Conservation (phyloP, 2,888 invertebrate genomes). For the Anoplius nigerrimus region DNA sequence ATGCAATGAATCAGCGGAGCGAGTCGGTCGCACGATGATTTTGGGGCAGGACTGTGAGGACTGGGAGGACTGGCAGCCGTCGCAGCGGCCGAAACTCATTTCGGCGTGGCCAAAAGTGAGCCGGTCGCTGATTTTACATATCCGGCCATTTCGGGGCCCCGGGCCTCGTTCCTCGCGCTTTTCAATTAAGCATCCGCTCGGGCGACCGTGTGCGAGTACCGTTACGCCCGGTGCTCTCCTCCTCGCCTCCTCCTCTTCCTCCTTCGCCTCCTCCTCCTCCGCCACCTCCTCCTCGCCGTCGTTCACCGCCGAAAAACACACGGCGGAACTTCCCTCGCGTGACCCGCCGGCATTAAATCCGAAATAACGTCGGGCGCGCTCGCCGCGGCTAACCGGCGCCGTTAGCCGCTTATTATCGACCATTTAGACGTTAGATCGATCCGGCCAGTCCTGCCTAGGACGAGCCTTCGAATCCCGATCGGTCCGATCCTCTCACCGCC, state of each 20-base stretch:
- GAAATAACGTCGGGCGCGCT: conserved; percentile 52
- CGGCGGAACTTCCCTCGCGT: conserved; percentile 49
- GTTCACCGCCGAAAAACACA: conserved; percentile 15
- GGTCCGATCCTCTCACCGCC: too few relatives aligned
- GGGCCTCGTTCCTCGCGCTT: conserved; percentile 10
- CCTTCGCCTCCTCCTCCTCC: neutral
- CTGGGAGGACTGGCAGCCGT: conserved; percentile 23
- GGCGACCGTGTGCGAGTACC: conserved; percentile 11
- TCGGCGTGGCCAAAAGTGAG: conserved; percentile 17
- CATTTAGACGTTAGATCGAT: conserved; percentile 61
- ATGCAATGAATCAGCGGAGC: too few relatives aligned
- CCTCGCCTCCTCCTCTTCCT: neutral
- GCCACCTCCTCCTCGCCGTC: too few relatives aligned
- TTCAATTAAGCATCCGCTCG: conserved; percentile 25
- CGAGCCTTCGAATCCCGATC: too few relatives aligned
- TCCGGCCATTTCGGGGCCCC: conserved; percentile 26
- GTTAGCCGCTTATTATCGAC: conserved; percentile 57
- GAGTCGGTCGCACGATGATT: neutral
- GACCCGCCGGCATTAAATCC: conserved; percentile 54
- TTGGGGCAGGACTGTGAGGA: conserved; percentile 15
- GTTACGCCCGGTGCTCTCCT: conserved; percentile 12
- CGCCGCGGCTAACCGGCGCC: conserved; percentile 27
- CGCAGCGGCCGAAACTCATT: conserved; percentile 28
- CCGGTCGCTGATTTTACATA: conserved; percentile 35
- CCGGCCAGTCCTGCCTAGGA: too few relatives aligned